Conservation (phyloP, 2,797 vertebrate genomes). For the Sebastes cheni region DNA sequence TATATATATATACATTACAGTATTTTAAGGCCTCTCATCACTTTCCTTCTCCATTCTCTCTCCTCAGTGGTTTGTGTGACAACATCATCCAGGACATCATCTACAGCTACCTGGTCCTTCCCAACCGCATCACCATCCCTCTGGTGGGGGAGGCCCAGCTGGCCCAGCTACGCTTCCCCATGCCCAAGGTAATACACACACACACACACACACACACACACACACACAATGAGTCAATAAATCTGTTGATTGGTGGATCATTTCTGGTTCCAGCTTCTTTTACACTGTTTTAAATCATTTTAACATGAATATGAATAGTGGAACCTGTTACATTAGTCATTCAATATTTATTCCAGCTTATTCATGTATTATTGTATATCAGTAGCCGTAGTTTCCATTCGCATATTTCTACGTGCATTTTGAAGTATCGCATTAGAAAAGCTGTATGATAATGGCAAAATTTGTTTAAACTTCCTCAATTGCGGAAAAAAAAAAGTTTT, state of each 20-base stretch:
- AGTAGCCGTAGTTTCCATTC: no score
- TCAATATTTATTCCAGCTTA: background rate
- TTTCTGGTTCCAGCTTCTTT: no score
- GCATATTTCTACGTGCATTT: no score
- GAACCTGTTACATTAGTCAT: background rate
- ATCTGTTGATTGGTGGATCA: background rate
- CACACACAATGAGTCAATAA: background rate
- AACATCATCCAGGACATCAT: slow-evolving; percentile 94
- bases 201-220: background rate
- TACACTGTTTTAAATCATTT: no score
- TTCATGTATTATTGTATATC: no score
- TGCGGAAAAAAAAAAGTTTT: no score
- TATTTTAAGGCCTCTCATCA: background rate
- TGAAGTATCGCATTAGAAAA: no score
- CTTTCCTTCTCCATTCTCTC: background rate
- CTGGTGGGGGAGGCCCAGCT: slow-evolving; percentile 89
- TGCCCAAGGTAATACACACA: slow-evolving; percentile 86
- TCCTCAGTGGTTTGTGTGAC: slow-evolving; percentile 82
- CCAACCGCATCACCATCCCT: slow-evolving; percentile 93
- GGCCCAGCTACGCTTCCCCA: slow-evolving; percentile 89
- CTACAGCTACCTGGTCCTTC: slow-evolving; percentile 90
- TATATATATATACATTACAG: no score
- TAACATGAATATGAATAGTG: background rate
- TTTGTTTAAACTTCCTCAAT: no score
- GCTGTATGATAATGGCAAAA: no score